Percentiles rank a stretch among this genome's conserved stretches.
Conservation (phyloP, 2,797 vertebrate species). For the Siniperca scherzeri region DNA sequence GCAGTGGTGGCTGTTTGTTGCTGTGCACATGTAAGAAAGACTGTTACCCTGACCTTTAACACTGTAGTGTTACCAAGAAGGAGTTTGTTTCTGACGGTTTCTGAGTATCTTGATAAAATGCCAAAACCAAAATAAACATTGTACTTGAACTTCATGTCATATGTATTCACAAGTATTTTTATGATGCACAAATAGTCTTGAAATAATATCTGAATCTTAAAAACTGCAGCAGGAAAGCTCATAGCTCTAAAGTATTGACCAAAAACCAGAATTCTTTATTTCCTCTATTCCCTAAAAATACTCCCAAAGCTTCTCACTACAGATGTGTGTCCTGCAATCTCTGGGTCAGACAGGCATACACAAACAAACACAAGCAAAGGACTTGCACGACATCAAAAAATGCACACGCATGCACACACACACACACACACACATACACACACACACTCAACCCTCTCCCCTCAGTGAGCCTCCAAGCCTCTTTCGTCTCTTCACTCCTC, state of each 20-base stretch:
- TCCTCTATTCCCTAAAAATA: constrained; percentile 38
- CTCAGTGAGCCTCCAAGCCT: constrained; percentile 54
- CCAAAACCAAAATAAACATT: constrained; percentile 59
- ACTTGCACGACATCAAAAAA: constrained; percentile 28
- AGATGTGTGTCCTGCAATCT: constrained; percentile 35
- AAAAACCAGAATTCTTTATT: constrained; percentile 15
- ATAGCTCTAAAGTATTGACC: not conserved
- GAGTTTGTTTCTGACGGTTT: constrained; percentile 52
- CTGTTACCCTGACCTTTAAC: constrained; percentile 62
- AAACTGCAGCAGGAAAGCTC: constrained; percentile 31
- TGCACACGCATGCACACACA: not conserved
- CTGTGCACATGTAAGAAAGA: constrained; percentile 51
- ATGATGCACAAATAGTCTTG: constrained; percentile 15
- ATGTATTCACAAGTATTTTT: constrained; percentile 38
- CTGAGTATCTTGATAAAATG: constrained; percentile 58
- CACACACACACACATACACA: constrained; percentile 5
- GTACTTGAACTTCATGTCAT: constrained; percentile 34
- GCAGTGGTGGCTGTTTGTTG: constrained; percentile 53
- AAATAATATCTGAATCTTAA: constrained; percentile 32
- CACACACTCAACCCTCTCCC: constrained; percentile 26
- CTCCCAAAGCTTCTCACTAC: constrained; percentile 17
- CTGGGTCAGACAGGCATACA: constrained; percentile 31
- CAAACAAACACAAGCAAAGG: constrained; percentile 19
- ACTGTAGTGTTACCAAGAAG: constrained; percentile 57
- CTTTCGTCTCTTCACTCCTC: constrained; percentile 53